A percentile compares a stretch with the other conserved stretches of the same genome.
Evolutionary conservation across 2,113 vertebrate genomes (phyloP).

Genomic region (Lagenorhynchus albirostris): DNA sequence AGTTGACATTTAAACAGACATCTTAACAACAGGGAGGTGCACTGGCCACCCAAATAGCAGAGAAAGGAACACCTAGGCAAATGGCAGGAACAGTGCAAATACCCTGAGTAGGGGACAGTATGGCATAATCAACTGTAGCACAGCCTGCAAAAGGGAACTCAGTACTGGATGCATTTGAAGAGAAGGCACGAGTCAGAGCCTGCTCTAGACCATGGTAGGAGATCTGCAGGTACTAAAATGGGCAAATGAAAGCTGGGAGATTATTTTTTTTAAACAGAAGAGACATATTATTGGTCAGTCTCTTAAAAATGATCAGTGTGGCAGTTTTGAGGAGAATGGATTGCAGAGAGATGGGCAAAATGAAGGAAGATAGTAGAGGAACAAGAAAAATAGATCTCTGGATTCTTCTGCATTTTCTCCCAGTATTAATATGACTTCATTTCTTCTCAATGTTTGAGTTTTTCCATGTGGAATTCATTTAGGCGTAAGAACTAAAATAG

Average conservation of each 20-base stretch:
- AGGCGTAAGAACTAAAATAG: not conserved
- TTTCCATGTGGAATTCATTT: not conserved
- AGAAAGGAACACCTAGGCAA: not conserved
- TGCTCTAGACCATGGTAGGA: accelerated
- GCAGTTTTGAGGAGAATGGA: not conserved
- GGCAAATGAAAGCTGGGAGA: not conserved
- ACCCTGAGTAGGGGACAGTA: not conserved
- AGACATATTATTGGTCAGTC: not conserved
- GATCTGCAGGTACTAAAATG: not conserved
- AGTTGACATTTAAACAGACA: not conserved
- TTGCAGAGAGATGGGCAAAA: not conserved
- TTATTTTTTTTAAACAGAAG: not conserved
- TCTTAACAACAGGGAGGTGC: not conserved
- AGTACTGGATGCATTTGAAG: not conserved
- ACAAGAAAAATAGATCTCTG: not conserved
- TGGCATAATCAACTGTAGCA: not conserved
- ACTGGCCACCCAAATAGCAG: not conserved
- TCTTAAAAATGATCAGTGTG: not conserved
- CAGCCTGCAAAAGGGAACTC: not conserved
- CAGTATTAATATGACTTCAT: not conserved
- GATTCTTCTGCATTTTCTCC: not conserved
- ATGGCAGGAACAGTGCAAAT: not conserved
- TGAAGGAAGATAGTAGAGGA: not conserved
- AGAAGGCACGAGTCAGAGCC: not conserved
- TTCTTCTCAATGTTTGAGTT: not conserved